These are phyloP conservation scores for Falco rusticolus DNA, from an alignment of 2,797 vertebrate genomes.

Conservation along the genomic window DNA sequence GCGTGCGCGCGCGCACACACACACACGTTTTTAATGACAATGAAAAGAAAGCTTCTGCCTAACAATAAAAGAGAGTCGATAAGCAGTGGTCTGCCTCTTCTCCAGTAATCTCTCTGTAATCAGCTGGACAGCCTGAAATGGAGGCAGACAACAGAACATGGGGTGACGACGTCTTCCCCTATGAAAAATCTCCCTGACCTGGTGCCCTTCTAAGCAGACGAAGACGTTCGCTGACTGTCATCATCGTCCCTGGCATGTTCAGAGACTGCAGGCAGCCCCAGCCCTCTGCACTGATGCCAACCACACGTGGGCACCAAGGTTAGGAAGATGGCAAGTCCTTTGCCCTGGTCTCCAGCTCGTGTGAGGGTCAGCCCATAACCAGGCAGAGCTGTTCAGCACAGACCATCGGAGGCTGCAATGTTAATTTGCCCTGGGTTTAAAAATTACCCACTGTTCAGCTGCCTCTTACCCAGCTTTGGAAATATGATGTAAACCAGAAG, in stretches of 20 bases:
- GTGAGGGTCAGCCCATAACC: background rate
- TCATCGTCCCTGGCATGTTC: background rate
- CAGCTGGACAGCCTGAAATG: background rate
- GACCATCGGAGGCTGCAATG: background rate
- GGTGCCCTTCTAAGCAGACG: background rate
- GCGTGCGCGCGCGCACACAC: background rate
- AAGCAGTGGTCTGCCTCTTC: background rate
- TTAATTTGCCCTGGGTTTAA: background rate
- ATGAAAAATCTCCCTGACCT: background rate
- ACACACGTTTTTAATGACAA: background rate
- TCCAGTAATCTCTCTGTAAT: background rate
- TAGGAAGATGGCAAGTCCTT: background rate
- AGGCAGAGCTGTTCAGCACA: background rate
- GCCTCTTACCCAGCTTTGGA: slow-evolving; percentile 13
- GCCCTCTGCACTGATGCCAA: background rate
- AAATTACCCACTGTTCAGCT: background rate
- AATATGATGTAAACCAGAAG: slow-evolving; percentile 22
- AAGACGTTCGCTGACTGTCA: background rate
- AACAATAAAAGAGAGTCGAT: background rate
- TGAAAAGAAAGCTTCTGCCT: background rate
- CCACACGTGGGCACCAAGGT: background rate
- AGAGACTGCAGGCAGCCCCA: background rate
- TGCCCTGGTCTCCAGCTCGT: accelerated
- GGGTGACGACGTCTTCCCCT: accelerated
- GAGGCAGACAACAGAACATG: background rate